Conservation (phyloP, 1,140 invertebrate species). For the Ectropis grisescens region DNA sequence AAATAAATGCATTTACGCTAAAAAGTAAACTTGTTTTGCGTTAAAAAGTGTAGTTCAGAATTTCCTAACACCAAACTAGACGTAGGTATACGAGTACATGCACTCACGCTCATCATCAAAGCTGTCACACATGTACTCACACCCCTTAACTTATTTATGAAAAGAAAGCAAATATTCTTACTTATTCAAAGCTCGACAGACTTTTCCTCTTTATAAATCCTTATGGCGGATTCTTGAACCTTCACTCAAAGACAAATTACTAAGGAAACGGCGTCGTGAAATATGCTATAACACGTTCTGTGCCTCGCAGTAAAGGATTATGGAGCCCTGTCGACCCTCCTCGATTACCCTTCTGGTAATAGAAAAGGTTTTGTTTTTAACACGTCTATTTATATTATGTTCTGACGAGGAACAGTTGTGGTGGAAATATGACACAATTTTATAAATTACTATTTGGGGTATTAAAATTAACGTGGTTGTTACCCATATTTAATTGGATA, state of each 20-base stretch:
- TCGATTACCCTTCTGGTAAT: constrained; percentile 16
- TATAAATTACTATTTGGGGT: too few species aligned
- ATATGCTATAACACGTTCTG: constrained; percentile 28
- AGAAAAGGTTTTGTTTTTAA: constrained; percentile 9
- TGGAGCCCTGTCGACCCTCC: constrained; percentile 9
- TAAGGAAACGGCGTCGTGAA: constrained; percentile 22
- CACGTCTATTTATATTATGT: too few species aligned
- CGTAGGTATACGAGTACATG: background rate
- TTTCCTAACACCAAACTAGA: background rate
- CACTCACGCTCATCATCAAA: background rate
- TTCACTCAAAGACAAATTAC: constrained; percentile 24
- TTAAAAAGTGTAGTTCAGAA: too few species aligned
- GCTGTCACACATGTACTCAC: background rate
- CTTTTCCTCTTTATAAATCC: background rate
- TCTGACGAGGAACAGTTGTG: too few species aligned
- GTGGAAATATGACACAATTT: background rate
- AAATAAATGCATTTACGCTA: too few species aligned
- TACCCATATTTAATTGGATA: too few species aligned
- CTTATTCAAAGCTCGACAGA: background rate
- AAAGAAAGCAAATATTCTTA: background rate
- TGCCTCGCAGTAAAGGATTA: constrained; percentile 30
- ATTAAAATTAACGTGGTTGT: too few species aligned
- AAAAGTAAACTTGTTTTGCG: too few species aligned
- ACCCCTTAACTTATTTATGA: background rate
- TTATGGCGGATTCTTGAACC: background rate